Evolutionary conservation across 35 echinoderm and acorn worm genomes (phyloP).

Genomic region (Lytechinus pictus): DNA sequence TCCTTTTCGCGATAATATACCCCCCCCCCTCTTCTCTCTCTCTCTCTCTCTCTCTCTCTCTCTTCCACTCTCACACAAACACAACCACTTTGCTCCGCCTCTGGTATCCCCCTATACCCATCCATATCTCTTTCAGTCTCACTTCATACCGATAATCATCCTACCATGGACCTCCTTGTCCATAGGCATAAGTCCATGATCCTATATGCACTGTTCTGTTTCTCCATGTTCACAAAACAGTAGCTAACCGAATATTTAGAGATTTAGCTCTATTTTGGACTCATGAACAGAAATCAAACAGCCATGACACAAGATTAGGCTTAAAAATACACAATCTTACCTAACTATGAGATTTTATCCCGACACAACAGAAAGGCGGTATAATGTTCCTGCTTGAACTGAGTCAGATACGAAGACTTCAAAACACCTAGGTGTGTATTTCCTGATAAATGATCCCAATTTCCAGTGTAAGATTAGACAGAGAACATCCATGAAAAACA

Average conservation of each 20-base stretch:
- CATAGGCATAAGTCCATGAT: too few species aligned
- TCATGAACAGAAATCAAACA: too few species aligned
- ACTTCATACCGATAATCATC: too few species aligned
- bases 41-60: background rate
- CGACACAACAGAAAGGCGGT: background rate
- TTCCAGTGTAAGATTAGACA: background rate
- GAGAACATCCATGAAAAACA: background rate
- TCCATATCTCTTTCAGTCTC: too few species aligned
- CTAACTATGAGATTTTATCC: background rate
- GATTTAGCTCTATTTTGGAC: too few species aligned
- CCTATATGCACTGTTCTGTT: too few species aligned
- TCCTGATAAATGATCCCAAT: constrained; percentile 18
- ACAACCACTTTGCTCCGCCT: too few species aligned
- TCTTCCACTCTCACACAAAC: background rate
- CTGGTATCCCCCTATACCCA: too few species aligned
- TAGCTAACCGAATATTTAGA: too few species aligned
- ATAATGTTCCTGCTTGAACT: background rate
- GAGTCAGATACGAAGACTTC: background rate
- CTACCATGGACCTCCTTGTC: too few species aligned
- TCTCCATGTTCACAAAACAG: too few species aligned
- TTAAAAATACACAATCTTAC: background rate
- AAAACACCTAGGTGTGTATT: constrained; percentile 8
- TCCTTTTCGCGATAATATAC: background rate
- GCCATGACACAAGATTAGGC: too few species aligned
- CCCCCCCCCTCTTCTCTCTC: background rate